A percentile compares a stretch with the other conserved stretches of the same genome.
Conservation (phyloP, 2,797 vertebrate genomes). For the Clarias pachynema region DNA sequence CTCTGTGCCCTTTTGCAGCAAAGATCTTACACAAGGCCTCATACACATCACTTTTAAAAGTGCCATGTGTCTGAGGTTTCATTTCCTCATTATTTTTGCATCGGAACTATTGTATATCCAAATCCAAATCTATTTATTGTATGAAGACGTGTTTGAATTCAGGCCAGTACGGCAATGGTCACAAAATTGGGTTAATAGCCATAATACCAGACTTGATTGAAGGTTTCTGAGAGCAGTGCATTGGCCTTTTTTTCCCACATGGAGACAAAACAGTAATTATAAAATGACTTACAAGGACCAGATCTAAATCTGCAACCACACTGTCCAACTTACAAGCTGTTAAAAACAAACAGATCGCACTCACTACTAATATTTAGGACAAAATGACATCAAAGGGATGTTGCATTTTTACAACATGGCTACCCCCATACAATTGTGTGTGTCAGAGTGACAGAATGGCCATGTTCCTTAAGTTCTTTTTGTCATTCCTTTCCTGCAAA, state of each 20-base stretch:
- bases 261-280: constrained; percentile 46
- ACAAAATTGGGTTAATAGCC: constrained; percentile 17
- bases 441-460: constrained; percentile 65
- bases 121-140: background rate
- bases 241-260: constrained; percentile 21
- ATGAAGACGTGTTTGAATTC: background rate
- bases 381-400: constrained; percentile 35
- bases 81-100: constrained; percentile 43
- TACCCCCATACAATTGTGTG: constrained; percentile 61
- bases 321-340: background rate
- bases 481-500: constrained; percentile 62
- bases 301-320: constrained; percentile 19
- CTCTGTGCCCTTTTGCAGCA: constrained; percentile 33
- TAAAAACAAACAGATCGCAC: constrained; percentile 19
- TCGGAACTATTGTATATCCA: background rate
- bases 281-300: constrained; percentile 42
- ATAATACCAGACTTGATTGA: constrained; percentile 19
- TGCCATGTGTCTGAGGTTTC: constrained; percentile 51
- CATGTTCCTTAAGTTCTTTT: constrained; percentile 59
- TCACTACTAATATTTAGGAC: constrained; percentile 21
- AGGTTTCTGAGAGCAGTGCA: constrained; percentile 22
- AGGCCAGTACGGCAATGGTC: background rate
- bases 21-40: constrained; percentile 48
- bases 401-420: constrained; percentile 66
- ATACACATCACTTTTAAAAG: constrained; percentile 47